A percentile compares a stretch with the other conserved stretches of the same genome.
Evolutionary conservation across 2,888 invertebrate species (phyloP).

Genomic region (Odontomyia ornata): DNA sequence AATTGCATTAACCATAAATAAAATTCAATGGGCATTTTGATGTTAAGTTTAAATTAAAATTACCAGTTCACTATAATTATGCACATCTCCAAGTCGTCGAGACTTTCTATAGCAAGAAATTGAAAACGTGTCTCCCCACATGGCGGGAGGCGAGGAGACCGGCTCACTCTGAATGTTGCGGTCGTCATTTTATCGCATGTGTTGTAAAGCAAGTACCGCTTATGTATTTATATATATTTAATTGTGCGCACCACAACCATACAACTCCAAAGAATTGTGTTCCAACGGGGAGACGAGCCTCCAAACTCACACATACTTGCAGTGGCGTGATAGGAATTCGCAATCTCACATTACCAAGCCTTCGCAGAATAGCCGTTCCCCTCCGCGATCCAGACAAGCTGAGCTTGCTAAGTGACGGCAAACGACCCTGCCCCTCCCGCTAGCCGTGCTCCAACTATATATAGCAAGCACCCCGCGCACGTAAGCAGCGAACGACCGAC

Average conservation of each 20-base stretch:
- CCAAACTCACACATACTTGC: conserved; percentile 19
- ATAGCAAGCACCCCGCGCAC: conserved; percentile 2
- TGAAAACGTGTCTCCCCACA: neutral
- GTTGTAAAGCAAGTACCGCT: neutral
- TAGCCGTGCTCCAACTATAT: neutral
- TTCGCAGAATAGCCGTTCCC: neutral
- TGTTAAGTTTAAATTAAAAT: conserved; percentile 9
- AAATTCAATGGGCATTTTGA: neutral
- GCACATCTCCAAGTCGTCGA: neutral
- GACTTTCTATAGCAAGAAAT: neutral
- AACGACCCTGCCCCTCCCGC: neutral
- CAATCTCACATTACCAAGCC: conserved; percentile 22
- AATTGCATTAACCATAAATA: neutral
- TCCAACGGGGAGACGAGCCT: conserved; percentile 29
- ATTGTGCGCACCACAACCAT: neutral
- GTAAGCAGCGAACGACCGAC: neutral
- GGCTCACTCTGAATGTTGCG: neutral
- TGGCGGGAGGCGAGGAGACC: neutral
- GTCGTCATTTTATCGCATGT: neutral
- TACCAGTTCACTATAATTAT: conserved; percentile 8
- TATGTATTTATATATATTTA: neutral
- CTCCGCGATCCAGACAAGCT: neutral
- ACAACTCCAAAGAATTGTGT: neutral
- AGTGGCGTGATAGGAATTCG: neutral
- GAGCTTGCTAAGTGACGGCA: neutral